phyloP scores from a whole-genome alignment of 2,888 invertebrate genomes.

The Yponomeuta cagnagella region DNA sequence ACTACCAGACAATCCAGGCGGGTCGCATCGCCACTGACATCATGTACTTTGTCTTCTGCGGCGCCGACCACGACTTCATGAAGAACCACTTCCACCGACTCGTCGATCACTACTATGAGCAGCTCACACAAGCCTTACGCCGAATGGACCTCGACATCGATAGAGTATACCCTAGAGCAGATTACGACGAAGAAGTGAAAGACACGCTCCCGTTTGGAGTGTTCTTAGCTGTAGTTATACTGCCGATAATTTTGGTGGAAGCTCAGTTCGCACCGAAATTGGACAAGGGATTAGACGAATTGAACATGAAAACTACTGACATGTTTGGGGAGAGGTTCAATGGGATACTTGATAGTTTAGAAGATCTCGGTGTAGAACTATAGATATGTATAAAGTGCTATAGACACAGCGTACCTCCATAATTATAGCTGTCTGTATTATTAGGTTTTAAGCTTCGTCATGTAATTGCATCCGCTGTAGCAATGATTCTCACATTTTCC shows the following conservation, averaged over 20 bases:
- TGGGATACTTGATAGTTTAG: conserved; percentile 39
- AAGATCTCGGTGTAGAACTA: conserved; percentile 33
- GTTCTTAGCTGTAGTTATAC: conserved; percentile 29
- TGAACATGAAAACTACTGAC: conserved; percentile 30
- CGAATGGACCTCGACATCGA: conserved; percentile 35
- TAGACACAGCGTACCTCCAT: not conserved
- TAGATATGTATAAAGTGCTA: not conserved
- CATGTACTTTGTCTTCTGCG: conserved; percentile 47
- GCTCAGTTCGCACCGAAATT: conserved; percentile 34
- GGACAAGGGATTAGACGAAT: conserved; percentile 22
- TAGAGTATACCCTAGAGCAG: conserved; percentile 36
- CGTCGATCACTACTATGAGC: conserved; percentile 33
- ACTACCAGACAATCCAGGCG: conserved; percentile 47
- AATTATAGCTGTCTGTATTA: too few species aligned
- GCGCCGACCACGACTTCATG: conserved; percentile 48
- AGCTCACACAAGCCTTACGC: conserved; percentile 32
- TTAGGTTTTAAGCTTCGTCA: too few species aligned
- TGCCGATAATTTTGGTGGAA: conserved; percentile 40
- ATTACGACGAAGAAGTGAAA: conserved; percentile 40
- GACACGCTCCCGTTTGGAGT: conserved; percentile 40
- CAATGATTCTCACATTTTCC: too few species aligned
- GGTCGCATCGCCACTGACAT: conserved; percentile 44
- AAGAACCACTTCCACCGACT: conserved; percentile 30
- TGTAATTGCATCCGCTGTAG: too few species aligned
- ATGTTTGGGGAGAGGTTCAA: conserved; percentile 39